Evolutionary conservation across 2,888 invertebrate species (phyloP).

Genomic region (Serrognathus titanus): DNA sequence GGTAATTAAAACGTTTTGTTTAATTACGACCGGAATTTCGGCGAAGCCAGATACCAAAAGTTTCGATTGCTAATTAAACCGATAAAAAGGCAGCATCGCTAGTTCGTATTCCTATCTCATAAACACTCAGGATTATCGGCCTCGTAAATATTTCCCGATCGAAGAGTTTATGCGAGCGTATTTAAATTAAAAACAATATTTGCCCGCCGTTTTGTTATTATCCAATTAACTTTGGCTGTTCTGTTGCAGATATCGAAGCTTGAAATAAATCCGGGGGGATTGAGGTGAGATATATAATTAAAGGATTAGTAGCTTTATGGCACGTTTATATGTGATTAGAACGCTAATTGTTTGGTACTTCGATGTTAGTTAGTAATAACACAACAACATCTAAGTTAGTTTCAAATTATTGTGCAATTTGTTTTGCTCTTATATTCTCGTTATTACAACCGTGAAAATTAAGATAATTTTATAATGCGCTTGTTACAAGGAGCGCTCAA

Average conservation of each 20-base stretch:
- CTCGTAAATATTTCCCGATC: conserved; percentile 8
- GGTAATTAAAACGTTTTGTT: conserved; percentile 30
- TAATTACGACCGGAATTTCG: conserved; percentile 20
- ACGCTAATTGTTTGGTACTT: conserved; percentile 15
- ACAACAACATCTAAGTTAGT: neutral
- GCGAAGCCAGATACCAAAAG: neutral
- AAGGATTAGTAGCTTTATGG: conserved; percentile 5
- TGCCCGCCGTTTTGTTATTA: conserved; percentile 2
- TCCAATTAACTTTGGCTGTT: conserved; percentile 9
- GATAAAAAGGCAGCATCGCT: conserved; percentile 12
- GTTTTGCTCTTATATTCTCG: neutral
- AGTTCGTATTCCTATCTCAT: conserved; percentile 10
- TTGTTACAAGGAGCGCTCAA: neutral
- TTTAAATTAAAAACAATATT: conserved; percentile 2
- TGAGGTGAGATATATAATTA: conserved; percentile 10
- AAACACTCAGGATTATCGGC: conserved; percentile 12
- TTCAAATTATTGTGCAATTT: conserved; percentile 3
- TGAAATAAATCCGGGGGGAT: neutral
- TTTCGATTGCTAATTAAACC: conserved; percentile 12
- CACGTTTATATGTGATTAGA: conserved; percentile 15
- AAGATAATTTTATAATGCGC: neutral
- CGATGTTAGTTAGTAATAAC: neutral
- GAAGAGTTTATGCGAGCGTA: neutral
- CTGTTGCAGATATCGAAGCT: conserved; percentile 15
- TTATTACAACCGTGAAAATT: neutral